Evolutionary conservation across 2,888 invertebrate genomes (phyloP).

Genomic region (Andrena haemorrhoa): DNA sequence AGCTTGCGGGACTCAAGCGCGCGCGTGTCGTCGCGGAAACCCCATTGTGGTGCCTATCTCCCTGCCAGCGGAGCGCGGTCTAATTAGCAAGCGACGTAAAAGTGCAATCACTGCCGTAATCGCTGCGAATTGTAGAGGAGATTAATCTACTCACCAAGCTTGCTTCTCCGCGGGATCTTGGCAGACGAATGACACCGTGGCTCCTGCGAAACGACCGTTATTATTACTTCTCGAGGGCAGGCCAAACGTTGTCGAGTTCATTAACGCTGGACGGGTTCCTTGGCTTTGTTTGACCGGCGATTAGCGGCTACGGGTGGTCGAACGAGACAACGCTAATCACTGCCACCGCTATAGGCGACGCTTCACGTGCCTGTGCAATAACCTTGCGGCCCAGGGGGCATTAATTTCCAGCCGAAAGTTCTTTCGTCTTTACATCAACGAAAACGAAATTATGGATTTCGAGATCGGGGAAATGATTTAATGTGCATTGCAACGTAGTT

Average conservation of each 20-base stretch:
- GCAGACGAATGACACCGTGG: constrained; percentile 54
- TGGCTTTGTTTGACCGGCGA: constrained; percentile 65
- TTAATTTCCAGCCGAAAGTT: background rate
- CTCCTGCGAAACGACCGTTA: constrained; percentile 61
- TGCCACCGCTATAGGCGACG: constrained; percentile 59
- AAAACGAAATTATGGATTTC: background rate
- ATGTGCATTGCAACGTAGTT: too few species aligned
- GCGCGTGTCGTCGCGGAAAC: background rate
- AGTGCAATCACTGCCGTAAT: background rate
- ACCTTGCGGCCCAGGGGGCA: background rate
- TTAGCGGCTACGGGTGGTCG: constrained; percentile 62
- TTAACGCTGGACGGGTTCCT: constrained; percentile 59
- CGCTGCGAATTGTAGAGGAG: constrained; percentile 11
- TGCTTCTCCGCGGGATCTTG: constrained; percentile 51
- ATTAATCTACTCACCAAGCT: constrained; percentile 59
- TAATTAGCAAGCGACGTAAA: background rate
- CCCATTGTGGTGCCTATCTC: background rate
- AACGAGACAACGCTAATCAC: constrained; percentile 61
- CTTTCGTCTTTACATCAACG: background rate
- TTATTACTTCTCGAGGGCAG: constrained; percentile 58
- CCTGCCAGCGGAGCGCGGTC: background rate
- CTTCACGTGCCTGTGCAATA: constrained; percentile 24
- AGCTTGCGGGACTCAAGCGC: background rate
- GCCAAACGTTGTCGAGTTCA: constrained; percentile 59
- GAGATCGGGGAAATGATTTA: too few species aligned